These are phyloP conservation scores for Carollia perspicillata DNA, from an alignment of 2,113 vertebrate species.

Conservation along the genomic window DNA sequence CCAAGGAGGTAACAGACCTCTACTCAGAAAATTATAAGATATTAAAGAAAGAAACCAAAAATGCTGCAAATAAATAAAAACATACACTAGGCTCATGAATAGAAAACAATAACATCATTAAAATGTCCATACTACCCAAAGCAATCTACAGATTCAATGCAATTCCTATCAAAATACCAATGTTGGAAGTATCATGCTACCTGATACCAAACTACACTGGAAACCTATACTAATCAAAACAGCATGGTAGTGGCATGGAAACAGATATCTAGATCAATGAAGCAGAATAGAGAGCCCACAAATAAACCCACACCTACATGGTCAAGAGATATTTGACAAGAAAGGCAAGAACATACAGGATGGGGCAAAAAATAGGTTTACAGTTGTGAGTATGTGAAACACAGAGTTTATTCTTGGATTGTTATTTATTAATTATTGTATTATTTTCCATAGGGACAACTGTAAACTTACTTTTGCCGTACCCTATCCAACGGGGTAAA, in stretches of 20 bases:
- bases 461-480: background rate
- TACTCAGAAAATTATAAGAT: background rate
- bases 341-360: background rate
- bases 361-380: background rate
- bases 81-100: background rate
- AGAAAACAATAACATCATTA: background rate
- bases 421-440: background rate
- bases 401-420: background rate
- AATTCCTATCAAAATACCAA: background rate
- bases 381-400: background rate
- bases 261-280: background rate
- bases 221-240: background rate
- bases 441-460: background rate
- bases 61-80: background rate
- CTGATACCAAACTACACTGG: background rate
- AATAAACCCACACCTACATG: background rate
- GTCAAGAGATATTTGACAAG: background rate
- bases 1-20: background rate
- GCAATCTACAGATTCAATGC: background rate
- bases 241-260: background rate
- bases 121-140: background rate
- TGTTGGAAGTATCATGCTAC: background rate
- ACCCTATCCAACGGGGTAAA: background rate
- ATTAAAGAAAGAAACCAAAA: background rate
- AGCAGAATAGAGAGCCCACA: background rate